Conservation (phyloP, 1,140 invertebrate genomes). For the Lutraria rhynchaena region DNA sequence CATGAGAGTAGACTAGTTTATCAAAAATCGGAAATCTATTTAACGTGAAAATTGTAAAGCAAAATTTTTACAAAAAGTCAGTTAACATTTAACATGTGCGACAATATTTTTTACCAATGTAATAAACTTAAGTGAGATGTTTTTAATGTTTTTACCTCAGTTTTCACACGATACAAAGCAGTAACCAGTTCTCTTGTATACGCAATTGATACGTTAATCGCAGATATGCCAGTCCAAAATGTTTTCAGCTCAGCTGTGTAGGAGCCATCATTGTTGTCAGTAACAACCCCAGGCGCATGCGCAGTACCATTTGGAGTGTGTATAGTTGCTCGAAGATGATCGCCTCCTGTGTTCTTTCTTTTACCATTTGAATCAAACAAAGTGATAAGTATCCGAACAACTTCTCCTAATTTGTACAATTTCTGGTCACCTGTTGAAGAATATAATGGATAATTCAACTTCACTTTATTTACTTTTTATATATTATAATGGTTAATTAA, state of each 20-base stretch:
- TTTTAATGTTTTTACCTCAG: background rate
- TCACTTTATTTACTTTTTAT: too few species aligned
- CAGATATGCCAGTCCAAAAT: background rate
- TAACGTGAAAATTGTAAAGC: too few species aligned
- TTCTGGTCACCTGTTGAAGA: background rate
- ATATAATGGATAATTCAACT: too few species aligned
- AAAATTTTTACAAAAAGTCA: too few species aligned
- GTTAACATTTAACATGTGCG: too few species aligned
- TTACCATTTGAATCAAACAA: background rate
- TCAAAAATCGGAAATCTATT: too few species aligned
- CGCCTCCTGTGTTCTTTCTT: background rate
- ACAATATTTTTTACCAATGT: too few species aligned
- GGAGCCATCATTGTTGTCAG: background rate
- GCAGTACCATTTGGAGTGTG: background rate
- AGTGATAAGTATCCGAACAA: background rate
- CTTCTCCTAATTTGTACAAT: background rate
- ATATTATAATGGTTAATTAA: too few species aligned
- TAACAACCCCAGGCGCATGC: background rate
- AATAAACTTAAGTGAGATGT: too few species aligned
- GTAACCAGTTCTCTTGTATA: conserved; percentile 13
- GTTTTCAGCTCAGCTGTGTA: background rate
- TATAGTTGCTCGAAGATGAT: background rate
- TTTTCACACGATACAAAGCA: background rate
- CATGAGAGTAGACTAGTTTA: too few species aligned
- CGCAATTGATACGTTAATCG: background rate